A percentile compares a stretch with the other conserved stretches of the same genome.
Conservation (phyloP, 2,888 invertebrate species). For the Drosophila yooni region DNA sequence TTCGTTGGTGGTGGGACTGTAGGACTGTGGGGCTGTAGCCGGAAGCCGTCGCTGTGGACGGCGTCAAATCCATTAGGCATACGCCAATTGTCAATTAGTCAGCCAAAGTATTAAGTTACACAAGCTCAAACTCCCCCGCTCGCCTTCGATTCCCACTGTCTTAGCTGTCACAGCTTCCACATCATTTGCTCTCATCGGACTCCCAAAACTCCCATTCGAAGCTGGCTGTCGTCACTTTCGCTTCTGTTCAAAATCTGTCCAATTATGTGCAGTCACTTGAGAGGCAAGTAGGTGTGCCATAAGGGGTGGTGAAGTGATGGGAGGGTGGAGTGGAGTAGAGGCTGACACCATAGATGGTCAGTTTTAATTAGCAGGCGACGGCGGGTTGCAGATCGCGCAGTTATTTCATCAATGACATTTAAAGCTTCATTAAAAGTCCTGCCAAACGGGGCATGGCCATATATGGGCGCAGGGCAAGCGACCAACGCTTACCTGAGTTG, state of each 20-base stretch:
- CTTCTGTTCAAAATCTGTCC: conserved; percentile 70
- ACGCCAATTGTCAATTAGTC: conserved; percentile 71
- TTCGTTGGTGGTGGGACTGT: not conserved
- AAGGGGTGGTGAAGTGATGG: not conserved
- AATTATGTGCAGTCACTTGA: conserved; percentile 59
- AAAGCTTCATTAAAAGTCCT: conserved; percentile 82
- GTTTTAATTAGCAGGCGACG: conserved; percentile 77
- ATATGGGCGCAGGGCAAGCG: conserved; percentile 63
- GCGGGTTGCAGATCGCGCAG: conserved; percentile 46
- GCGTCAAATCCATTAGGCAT: conserved; percentile 75
- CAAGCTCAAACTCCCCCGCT: conserved; percentile 19
- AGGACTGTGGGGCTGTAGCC: conserved; percentile 14
- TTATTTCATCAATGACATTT: conserved; percentile 83
- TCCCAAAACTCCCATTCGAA: conserved; percentile 15
- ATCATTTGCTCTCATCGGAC: conserved; percentile 14
- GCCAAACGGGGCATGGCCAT: conserved; percentile 73
- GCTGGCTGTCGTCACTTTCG: conserved; percentile 64
- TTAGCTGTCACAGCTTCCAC: conserved; percentile 7
- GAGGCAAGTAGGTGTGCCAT: conserved; percentile 2
- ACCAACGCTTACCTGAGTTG: conserved; percentile 27
- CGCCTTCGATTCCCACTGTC: not conserved
- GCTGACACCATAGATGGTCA: conserved; percentile 68
- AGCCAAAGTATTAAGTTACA: conserved; percentile 57
- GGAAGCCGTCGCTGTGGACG: conserved; percentile 57
- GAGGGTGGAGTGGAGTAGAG: not conserved